Base-by-base conservation (phyloP, 2,113 vertebrate genomes). In the Bos taurus region DNA sequence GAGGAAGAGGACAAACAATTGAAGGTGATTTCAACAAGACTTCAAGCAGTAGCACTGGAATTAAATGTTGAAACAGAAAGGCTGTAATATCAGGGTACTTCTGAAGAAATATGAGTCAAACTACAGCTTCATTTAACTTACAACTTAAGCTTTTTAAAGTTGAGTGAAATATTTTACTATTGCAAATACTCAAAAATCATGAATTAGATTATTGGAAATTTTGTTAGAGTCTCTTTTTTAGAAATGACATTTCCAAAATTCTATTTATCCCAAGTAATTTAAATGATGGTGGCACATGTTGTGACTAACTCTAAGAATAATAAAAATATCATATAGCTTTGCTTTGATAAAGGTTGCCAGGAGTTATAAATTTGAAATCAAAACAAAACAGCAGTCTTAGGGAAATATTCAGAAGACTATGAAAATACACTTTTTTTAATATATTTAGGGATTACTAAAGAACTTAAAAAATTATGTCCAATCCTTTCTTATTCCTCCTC, bases 61-160 rank as follows among this genome's bases (percentile, higher is more conserved):
- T 98, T 98, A 98, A 99, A 98, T 98, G 98, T 98, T 98, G 98
- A 84, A 98, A 98, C 93, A 96, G 77, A 98, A 97, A 56, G 94
- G 95, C 64, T 93, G 12, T 93, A 94, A 98, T 95, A n/a, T 95
- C 95, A 98, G 86, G 95, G 95, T 14, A 98, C 25, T 97, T 92
- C 14, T 92, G 83, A 98, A 97, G 94, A 95, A 98, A 95, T 97
- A 92, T 89, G 16, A 97, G 89, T 2, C 5, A 97, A 97, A 90
- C 97, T 97, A 95, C 97, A 82, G 94, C 85, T 98, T 98, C 95
- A 96, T 99, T 98, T 98, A 98, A 97, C 78, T 97, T 80, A 50
- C 95, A 98, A 40, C 33, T 96, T 96, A 94, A 97, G 97, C 59
- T 56, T 83, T 88, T 96, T 88, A 98, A 98, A 98, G 90, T 96